Percentiles rank a stretch among this genome's conserved stretches.
These are phyloP conservation scores for Bos javanicus DNA, from an alignment of 2,113 vertebrate genomes.

Conservation along the genomic window DNA sequence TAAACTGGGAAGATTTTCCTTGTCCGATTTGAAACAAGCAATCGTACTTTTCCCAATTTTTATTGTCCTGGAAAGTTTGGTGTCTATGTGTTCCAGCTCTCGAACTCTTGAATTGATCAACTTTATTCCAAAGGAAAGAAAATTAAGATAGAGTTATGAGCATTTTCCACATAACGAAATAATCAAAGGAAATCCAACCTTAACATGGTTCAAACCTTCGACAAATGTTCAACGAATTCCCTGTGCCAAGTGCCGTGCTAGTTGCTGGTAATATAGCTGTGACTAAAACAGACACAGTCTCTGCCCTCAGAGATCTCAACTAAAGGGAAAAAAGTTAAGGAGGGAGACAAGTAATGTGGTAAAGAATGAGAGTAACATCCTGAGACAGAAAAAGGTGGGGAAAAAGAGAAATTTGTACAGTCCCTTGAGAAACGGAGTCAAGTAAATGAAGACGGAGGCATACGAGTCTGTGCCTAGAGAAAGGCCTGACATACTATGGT, in stretches of 20 bases:
- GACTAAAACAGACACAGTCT: background rate
- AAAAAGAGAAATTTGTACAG: background rate
- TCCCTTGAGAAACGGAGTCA: background rate
- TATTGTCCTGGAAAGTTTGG: background rate
- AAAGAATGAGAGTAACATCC: background rate
- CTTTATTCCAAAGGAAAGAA: slow-evolving; percentile 37
- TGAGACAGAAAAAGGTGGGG: background rate
- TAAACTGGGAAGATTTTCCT: slow-evolving; percentile 1
- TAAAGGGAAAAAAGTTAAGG: background rate
- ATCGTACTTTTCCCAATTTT: background rate
- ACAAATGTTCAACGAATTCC: slow-evolving; percentile 10
- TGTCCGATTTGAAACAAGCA: background rate
- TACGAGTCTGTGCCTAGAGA: background rate
- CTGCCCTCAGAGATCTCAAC: background rate
- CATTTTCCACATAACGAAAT: background rate
- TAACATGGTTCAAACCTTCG: background rate
- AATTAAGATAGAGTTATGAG: background rate
- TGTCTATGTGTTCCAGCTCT: background rate
- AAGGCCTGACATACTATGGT: background rate
- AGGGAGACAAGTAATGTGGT: background rate
- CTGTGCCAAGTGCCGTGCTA: background rate
- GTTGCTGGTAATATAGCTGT: background rate
- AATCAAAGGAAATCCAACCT: slow-evolving; percentile 6
- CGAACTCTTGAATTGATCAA: background rate
- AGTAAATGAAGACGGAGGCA: background rate